These are phyloP conservation scores for Perodicticus potto DNA, from an alignment of 2,797 vertebrate species.

Conservation along the genomic window DNA sequence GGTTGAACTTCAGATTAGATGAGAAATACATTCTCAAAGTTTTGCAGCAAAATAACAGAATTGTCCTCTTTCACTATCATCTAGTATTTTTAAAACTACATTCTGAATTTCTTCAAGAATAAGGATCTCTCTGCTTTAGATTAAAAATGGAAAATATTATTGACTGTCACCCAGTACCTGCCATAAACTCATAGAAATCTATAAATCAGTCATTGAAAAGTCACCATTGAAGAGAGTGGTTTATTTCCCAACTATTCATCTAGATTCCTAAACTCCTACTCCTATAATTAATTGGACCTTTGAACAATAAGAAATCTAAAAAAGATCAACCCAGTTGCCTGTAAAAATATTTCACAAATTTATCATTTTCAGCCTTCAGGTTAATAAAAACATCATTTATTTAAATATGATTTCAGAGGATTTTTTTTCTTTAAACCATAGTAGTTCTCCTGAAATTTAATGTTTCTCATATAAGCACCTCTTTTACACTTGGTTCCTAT, in stretches of 20 bases:
- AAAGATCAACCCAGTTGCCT: not conserved
- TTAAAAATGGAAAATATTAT: not conserved
- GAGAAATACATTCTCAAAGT: not conserved
- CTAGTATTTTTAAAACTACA: not conserved
- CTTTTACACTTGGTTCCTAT: not conserved
- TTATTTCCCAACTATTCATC: not conserved
- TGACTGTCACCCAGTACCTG: not conserved
- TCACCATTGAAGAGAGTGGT: not conserved
- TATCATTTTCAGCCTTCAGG: not conserved
- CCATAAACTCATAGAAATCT: not conserved
- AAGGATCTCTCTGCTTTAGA: not conserved
- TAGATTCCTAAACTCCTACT: not conserved
- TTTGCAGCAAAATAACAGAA: slow-evolving; percentile 9
- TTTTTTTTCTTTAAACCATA: not conserved
- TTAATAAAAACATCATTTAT: not conserved
- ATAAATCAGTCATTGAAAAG: not conserved
- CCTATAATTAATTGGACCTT: not conserved
- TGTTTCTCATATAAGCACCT: not conserved
- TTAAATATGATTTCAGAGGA: not conserved
- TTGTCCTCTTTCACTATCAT: not conserved
- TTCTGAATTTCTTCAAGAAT: not conserved
- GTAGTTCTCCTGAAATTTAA: not conserved
- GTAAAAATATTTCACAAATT: not conserved
- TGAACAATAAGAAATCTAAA: slow-evolving; percentile 3
- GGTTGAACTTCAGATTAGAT: not conserved